Conservation (phyloP, 1,140 invertebrate genomes). For the Rhopalosiphum padi region DNA sequence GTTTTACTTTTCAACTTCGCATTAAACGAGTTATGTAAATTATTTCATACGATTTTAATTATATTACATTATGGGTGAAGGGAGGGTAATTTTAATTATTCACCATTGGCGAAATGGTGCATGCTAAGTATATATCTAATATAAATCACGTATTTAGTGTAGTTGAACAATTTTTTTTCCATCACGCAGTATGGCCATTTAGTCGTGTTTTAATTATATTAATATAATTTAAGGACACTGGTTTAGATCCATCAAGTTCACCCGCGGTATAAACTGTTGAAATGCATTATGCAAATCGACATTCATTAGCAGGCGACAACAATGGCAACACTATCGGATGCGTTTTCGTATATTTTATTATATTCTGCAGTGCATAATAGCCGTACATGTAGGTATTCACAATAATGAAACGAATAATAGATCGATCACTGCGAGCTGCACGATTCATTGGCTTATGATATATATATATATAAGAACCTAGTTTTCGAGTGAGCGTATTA, state of each 20-base stretch:
- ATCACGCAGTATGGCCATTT: background rate
- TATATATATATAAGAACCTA: background rate
- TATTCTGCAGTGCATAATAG: background rate
- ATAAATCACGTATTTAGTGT: background rate
- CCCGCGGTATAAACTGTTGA: background rate
- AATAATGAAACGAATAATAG: background rate
- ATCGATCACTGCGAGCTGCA: background rate
- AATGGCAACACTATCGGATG: background rate
- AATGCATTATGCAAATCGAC: background rate
- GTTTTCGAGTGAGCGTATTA: background rate
- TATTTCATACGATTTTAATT: background rate
- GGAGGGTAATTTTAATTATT: background rate
- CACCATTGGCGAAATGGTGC: background rate
- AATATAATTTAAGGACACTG: background rate
- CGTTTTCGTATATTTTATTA: background rate
- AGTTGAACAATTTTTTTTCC: background rate
- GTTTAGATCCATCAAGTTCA: background rate
- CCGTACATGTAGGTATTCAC: background rate
- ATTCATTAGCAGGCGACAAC: background rate
- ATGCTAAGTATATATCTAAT: background rate
- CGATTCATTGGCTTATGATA: background rate
- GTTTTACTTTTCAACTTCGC: conserved; percentile 1
- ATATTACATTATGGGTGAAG: background rate
- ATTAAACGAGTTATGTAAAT: background rate
- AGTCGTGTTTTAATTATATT: background rate